Evolutionary conservation across 2,113 vertebrate genomes (phyloP), one percentile per base, ranked within the genome.

Genomic region (Albula goreensis): DNA sequence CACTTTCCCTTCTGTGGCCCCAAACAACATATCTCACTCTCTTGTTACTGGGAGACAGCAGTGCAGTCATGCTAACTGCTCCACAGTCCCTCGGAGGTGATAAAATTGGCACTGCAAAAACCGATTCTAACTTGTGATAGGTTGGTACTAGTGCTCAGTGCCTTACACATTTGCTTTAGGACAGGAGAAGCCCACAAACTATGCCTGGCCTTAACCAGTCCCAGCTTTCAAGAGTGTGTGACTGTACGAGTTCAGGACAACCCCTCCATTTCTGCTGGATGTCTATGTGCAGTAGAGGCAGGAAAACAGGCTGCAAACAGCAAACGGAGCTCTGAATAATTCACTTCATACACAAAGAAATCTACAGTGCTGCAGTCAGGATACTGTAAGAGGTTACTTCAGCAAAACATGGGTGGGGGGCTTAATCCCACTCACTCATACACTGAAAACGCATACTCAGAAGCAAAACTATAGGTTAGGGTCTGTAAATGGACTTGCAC

Each of bases 81-180:
- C 41, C n/a, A n/a, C 77, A 81, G 70, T 74, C 90, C 83, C 87
- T 84, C 78, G 57, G 86, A 91, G 4, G 86, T 91, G 90, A 86
- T 87, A 91, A 88, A 81, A 86, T 89, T 92, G 88, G 88, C 90
- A 91, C 13, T 82, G 25, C 53, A 82, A 41, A 82, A 56, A 13
- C 19, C 4, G n/a, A 5, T 22, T 7, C 52, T 57, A 11, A 2
- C 78, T 2, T 50, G 78, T 48, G 49, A 79, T 48, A 50, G 31
- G 22, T 17, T 15, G 78, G 13, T 48, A 15, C 19, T 79, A 6
- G 11, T 1, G 15, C 49, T 15, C 15, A 5, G 13, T 25, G 78
- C 10, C 78, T n/a, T 50, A 17, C 41, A 79, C 10, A 48, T 79
- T 48, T 79, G 49, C 78, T 17, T 4, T n/a, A 2, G 11, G 31